Base-by-base conservation (phyloP, 2,888 invertebrate genomes). In the Boloria euphrosyne region DNA sequence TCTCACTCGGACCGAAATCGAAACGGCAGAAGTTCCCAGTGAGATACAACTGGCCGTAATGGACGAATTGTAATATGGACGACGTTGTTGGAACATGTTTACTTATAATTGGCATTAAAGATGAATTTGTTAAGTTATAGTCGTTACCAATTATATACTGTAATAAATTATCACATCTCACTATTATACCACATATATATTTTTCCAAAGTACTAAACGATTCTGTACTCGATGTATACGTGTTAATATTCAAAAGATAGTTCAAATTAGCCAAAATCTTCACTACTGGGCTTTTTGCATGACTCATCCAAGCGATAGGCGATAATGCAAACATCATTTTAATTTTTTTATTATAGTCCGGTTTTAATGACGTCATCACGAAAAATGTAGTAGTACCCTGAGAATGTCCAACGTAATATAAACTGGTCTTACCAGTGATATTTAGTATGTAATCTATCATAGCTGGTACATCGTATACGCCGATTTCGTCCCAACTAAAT, bases 401-500 rank as follows among this genome's bases (percentile, higher is more conserved):
- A 2, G 95, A 96, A 80, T 96, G 95, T 0, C 96, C 96, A 1
- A 95, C 80, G 82, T 95, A 96, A 74, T 93, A 93, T 0, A 97
- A 61, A 54, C 92, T 86, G 0, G 88, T 66, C 46, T 92, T 84
- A 0, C 87, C 85, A 0, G 95, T 95, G 0, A 66, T 64, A 0
- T 80, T 68, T 0, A 94, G 74, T 1, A 94, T 87, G 75, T 94
- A 93, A 75, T 97, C 94, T 13, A 97, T 93, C 88, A 94, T 94
- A 0, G 95, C 94, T 1, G 96, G 95, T 14, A 96, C 73, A 81
- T 97, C 97, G 77, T 93, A 93, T 2, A 86, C 65, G 0, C 95
- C 96, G 78, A 96, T 95, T 78, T 97, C 95, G 76, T 96, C 95
- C 94, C 95, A 96, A 54, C 95, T 94, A 77, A 83, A 93, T 13